Conservation (phyloP, 1,140 invertebrate genomes). For the Euglossa dilemma region DNA sequence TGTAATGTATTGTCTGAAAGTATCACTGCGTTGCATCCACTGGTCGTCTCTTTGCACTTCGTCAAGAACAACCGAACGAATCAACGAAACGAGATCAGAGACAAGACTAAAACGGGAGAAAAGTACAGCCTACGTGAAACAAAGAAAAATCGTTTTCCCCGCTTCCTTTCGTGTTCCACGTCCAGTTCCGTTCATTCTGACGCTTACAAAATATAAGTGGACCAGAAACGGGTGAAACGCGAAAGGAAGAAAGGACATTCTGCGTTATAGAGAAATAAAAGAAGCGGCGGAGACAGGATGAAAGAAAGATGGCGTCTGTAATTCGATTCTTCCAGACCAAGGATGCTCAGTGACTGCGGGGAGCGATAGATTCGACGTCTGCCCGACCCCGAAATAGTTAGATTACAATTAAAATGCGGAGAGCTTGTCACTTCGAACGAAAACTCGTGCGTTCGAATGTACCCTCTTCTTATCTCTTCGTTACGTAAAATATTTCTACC, state of each 20-base stretch:
- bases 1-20: slow-evolving; percentile 82
- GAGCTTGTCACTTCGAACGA: slow-evolving; percentile 70
- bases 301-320: neutral
- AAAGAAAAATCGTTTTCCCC: neutral
- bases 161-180: slow-evolving; percentile 24
- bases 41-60: slow-evolving; percentile 66
- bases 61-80: slow-evolving; percentile 15
- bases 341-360: slow-evolving; percentile 79
- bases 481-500: neutral
- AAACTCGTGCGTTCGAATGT: neutral
- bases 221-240: slow-evolving; percentile 24
- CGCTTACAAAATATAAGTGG: slow-evolving; percentile 71
- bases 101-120: neutral
- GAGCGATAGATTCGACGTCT: slow-evolving; percentile 71
- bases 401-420: slow-evolving; percentile 79
- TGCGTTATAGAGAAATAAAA: neutral
- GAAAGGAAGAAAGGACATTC: slow-evolving; percentile 2
- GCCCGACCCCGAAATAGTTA: slow-evolving; percentile 73
- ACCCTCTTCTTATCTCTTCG: neutral
- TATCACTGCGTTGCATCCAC: slow-evolving; percentile 80
- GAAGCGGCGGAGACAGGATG: neutral
- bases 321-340: slow-evolving; percentile 64
- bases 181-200: slow-evolving; percentile 54
- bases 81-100: slow-evolving; percentile 23
- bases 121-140: neutral